A percentile compares a stretch with the other conserved stretches of the same genome.
phyloP scores from a whole-genome alignment of 2,797 vertebrate genomes.

The Pantherophis vulpinus region DNA sequence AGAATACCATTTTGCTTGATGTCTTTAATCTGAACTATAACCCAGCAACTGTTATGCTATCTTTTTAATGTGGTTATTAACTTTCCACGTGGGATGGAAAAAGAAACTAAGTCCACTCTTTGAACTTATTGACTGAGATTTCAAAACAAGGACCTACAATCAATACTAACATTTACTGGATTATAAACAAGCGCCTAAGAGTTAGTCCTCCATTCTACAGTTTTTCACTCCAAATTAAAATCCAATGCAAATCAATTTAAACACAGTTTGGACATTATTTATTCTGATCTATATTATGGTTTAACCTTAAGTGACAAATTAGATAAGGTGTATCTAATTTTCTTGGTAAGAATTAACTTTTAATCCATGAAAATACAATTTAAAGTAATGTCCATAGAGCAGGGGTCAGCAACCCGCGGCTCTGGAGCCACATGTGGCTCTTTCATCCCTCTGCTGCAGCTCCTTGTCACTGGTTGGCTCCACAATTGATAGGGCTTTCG shows the following conservation, averaged over 20 bases:
- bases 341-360: not conserved
- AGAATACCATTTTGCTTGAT: not conserved
- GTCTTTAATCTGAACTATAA: slow-evolving; percentile 45
- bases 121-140: slow-evolving; percentile 47
- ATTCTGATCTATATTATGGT: not conserved
- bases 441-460: no score
- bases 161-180: slow-evolving; percentile 1
- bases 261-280: slow-evolving; percentile 3
- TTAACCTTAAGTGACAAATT: not conserved
- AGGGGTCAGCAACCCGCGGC: no score
- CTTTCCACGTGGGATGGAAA: slow-evolving; percentile 28
- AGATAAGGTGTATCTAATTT: not conserved
- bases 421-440: no score
- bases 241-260: not conserved
- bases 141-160: slow-evolving; percentile 42
- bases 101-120: slow-evolving; percentile 50
- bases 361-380: not conserved
- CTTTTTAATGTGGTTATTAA: slow-evolving; percentile 32
- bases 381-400: not conserved
- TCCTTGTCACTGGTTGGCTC: no score
- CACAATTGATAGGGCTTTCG: no score
- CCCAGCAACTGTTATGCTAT: slow-evolving; percentile 32
- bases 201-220: not conserved
- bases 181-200: not conserved
- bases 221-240: not conserved